Base-by-base conservation (phyloP, 1,140 invertebrate species). In the Himalopsyche phryganea region DNA sequence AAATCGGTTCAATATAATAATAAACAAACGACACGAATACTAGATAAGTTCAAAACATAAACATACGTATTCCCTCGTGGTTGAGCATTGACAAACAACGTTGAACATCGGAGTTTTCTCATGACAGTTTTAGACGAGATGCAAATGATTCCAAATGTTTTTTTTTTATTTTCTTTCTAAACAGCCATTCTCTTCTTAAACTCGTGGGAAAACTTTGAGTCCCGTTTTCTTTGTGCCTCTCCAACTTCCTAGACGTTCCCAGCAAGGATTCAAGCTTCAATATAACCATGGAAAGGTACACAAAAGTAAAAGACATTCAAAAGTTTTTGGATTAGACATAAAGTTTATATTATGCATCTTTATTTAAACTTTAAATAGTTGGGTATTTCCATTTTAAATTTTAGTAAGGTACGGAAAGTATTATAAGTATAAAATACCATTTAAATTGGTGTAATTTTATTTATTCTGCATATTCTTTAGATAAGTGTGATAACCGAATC, bases 191-290 rank as follows among this genome's bases (percentile, higher is more conserved):
- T 42, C 38, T 33, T 33, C 36, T 33, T 6, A 55, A 36, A 38
- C 54, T 50, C 54, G 9, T 6, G 47, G 46, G 52, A 55, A 55
- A 54, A 33, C 35, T 55, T 47, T 18, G 13, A 1, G 33, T 17
- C n/a, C 2, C 28, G 35, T n/a, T 45, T 57, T 55, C 20, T 54
- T 18, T 55, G 17, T 50, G 19, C 15, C 32, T 48, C 13, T 17
- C 32, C 20, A 57, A 57, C 54, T 57, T 57, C 44, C 38, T 57
- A 57, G 54, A 57, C 54, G 47, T 41, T 57, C 35, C 47, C 15
- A 57, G 38, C 54, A 42, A 46, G 38, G 23, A 50, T 50, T 23
- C 35, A 18, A 19, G 36, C 54, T 50, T 15, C 35, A 7, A 47
- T 40, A 40, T 18, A 19, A 19, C 10, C 20, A n/a, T 32, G 18